phyloP scores from a whole-genome alignment of 2,113 vertebrate species.

The Lonchura striata region DNA sequence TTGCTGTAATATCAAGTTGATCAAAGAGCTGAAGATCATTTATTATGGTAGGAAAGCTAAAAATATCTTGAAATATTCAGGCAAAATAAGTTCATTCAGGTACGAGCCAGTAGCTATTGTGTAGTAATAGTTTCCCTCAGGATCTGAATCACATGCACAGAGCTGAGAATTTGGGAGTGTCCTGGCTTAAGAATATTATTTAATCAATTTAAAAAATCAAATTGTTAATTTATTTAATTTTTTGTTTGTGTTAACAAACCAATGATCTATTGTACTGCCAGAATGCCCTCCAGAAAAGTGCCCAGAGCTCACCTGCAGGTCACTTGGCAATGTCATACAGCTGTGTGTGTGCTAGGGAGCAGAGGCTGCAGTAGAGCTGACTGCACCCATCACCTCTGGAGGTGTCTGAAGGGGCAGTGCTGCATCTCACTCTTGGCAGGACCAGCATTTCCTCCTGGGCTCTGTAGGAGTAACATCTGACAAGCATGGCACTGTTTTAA shows the following conservation, averaged over 20 bases:
- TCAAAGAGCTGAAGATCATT: constrained; percentile 34
- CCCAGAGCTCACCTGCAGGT: neutral
- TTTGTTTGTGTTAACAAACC: neutral
- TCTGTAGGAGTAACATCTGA: neutral
- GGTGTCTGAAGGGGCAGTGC: neutral
- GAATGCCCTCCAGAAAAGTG: neutral
- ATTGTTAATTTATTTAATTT: neutral
- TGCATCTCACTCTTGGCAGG: neutral
- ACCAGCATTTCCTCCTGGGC: neutral
- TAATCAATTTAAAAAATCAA: neutral
- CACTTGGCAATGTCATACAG: neutral
- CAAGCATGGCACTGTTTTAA: neutral
- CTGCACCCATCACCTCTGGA: neutral
- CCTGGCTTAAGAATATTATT: neutral
- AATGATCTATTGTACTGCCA: neutral
- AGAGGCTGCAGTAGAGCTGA: neutral
- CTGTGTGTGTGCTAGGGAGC: neutral
- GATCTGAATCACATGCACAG: neutral
- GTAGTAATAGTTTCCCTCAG: neutral
- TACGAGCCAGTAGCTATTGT: neutral
- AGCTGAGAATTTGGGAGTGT: neutral
- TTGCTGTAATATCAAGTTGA: neutral
- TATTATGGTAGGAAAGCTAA: constrained; percentile 24
- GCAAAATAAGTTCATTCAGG: constrained; percentile 17
- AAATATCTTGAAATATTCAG: constrained; percentile 29